Base-by-base conservation (phyloP, 2,113 vertebrate genomes). In the Nannospalax galili region DNA sequence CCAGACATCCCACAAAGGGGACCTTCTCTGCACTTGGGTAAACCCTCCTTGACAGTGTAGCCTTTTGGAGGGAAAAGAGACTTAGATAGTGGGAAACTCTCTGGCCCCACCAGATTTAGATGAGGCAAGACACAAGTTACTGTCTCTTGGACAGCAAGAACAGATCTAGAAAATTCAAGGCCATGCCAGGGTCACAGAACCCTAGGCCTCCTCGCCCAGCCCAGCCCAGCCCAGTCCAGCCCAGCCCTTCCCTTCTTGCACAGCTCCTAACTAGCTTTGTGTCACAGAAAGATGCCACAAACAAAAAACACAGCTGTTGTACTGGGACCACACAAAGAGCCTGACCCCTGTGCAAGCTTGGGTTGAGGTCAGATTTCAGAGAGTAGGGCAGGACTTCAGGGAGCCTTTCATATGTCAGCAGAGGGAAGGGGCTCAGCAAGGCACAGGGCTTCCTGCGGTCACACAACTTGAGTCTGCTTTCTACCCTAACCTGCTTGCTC, bases 251-350 rank as follows among this genome's bases (percentile, higher is more conserved):
- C 37, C 24, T 0, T 3, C 37, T 26, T 3, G 19, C 45, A 48
- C 0, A 15, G 62, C 30, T 67, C 60, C 37, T 1, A 1, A 24
- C 26, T 35, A 42, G 62, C 85, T 20, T 15, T 37, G 48, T 56
- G 45, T 24, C 81, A 20, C 24, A 1, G 79, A 70, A 3, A n/a
- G 19, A 32, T 19, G 7, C 42, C 26, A 77, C 75, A n/a, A 58
- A 30, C 17, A 32, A 77, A n/a, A 67, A 42, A 35, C 28, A 62
- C 5, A 8, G n/a, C 32, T 69, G 74, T 40, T 42, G 42, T 1
- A 5, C 45, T n/a, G 32, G 26, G 40, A 42, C 65, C n/a, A 7
- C 0, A 0, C 62, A 80, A 64, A 2, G 5, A 62, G 42, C 64
- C 52, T 22, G 45, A 24, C 12, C 16, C n/a, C 37, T 5, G 0